A percentile compares a stretch with the other conserved stretches of the same genome.
Evolutionary conservation across 2,113 vertebrate species (phyloP).

Genomic region (Mobula hypostoma): DNA sequence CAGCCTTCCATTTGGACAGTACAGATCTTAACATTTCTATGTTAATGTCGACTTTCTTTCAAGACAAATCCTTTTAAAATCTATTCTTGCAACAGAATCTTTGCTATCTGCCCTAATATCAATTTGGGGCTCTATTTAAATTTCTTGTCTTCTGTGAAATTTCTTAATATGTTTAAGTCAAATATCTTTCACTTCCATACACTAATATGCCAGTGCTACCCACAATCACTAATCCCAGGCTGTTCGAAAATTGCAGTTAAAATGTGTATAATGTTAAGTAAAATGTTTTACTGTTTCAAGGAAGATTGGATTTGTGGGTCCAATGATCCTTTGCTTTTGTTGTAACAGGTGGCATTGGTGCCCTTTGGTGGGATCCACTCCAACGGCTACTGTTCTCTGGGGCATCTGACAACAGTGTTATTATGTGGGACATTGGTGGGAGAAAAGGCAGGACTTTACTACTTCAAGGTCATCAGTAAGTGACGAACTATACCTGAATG

Average conservation of each 20-base stretch:
- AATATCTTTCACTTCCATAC: neutral
- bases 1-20: too few relatives aligned
- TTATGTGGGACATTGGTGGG: constrained; percentile 98
- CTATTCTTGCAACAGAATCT: neutral
- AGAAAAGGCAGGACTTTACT: constrained; percentile 80
- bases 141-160: neutral
- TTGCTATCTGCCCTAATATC: neutral
- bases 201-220: too few relatives aligned
- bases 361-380: constrained; percentile 89
- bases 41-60: too few relatives aligned
- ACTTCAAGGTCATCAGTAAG: constrained; percentile 93
- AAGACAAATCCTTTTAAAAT: neutral
- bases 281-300: neutral
- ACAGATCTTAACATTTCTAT: too few relatives aligned
- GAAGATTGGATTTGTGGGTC: neutral
- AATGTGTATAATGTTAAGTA: neutral
- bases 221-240: neutral
- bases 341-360: constrained; percentile 64
- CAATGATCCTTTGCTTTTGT: neutral
- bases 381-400: constrained; percentile 90
- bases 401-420: constrained; percentile 90
- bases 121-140: neutral
- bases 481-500: constrained; percentile 36
- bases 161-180: neutral
- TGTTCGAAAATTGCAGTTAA: neutral